Evolutionary conservation across 2,113 vertebrate genomes (phyloP).

Genomic region (Nansenia antarctica): DNA sequence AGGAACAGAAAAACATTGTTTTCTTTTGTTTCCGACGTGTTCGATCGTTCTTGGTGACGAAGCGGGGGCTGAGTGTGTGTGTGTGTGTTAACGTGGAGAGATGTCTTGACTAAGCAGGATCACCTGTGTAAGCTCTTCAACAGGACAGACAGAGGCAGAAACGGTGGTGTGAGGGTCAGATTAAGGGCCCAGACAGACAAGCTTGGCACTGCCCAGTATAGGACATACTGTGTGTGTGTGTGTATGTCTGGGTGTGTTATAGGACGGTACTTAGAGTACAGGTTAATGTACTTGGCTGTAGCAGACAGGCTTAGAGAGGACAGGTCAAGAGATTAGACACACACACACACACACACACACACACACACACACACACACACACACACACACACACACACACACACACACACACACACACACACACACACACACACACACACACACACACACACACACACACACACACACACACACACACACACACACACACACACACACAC

Average conservation of each 20-base stretch:
- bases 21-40: neutral
- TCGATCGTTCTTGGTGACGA: neutral
- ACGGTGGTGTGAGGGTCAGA: neutral
- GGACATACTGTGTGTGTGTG: neutral
- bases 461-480: neutral
- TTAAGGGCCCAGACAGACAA: neutral
- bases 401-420: neutral
- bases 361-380: neutral
- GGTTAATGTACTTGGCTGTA: neutral
- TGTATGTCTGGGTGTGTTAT: neutral
- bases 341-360: neutral
- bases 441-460: neutral
- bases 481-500: neutral
- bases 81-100: neutral
- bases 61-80: neutral
- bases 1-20: neutral
- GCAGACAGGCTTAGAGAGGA: too few species aligned
- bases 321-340: neutral
- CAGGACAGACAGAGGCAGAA: neutral
- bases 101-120: neutral
- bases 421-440: neutral
- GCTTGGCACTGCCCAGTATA: neutral
- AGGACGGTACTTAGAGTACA: neutral
- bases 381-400: neutral
- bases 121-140: too few species aligned